Base-by-base conservation (phyloP, 2,797 vertebrate genomes). In the Dendrocincla tyrannina region DNA sequence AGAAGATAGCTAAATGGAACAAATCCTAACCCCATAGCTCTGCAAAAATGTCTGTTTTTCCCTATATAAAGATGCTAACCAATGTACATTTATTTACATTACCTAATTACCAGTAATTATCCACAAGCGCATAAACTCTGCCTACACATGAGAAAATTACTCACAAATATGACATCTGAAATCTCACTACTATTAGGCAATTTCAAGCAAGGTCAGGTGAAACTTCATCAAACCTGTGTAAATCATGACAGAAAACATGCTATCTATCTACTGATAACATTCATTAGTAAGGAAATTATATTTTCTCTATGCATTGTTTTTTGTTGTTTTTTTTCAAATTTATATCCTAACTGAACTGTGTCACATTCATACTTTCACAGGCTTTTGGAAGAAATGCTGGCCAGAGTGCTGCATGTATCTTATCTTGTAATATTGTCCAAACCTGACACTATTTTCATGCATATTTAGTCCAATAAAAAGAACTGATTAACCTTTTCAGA, bases 401-500 rank as follows among this genome's bases (percentile, higher is more conserved):
- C 5, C 25, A 64, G 44, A 73, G 15, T 30, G 18, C 7, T 77
- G 20, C 12, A 32, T 33, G 16, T 33, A 13, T 42, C 17, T 77
- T 41, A 64, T 81, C 85, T 60, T 24, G 63, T 13, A 75, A 63
- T 1, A 7, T 79, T 85, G 80, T 79, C 56, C 37, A 88, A 82
- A 89, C 13, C 17, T 67, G 41, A 72, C 27, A 85, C 83, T 85
- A 20, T 73, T 93, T 96, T 93, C 58, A 42, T 90, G 44, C 2
- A 5, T 17, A 42, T 91, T 77, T 91, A 93, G 84, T 70, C 77
- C 58, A 89, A 62, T 81, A 87, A 88, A 23, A 80, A 25, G 42
- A 81, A 39, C 17, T 64, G 63, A 92, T 95, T 95, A 95, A 68
- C 69, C 42, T 91, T 97, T 94, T 91, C 68, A 67, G 70, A 90